phyloP scores from a whole-genome alignment of 1,140 invertebrate genomes.

The Nylanderia fulva region DNA sequence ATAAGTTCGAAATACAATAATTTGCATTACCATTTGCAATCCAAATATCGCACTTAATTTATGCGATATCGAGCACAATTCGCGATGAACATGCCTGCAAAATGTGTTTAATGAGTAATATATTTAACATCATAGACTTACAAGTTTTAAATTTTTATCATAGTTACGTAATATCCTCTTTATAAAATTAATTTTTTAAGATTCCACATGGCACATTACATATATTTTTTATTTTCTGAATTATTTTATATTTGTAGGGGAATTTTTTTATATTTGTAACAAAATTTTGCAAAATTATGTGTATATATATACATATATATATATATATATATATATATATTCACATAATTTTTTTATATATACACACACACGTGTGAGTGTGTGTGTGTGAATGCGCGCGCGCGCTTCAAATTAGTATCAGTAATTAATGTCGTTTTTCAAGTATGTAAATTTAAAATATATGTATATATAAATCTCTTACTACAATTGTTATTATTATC shows the following conservation, averaged over 20 bases:
- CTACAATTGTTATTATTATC: not conserved
- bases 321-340: not conserved
- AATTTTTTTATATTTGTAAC: not conserved
- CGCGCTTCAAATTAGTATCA: too few species aligned
- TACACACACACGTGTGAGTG: too few species aligned
- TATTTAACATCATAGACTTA: not conserved
- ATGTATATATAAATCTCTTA: not conserved
- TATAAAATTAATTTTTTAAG: not conserved
- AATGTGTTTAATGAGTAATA: not conserved
- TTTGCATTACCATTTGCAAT: conserved; percentile 27
- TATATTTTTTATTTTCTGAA: not conserved
- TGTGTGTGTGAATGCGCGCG: too few species aligned
- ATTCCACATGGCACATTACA: not conserved
- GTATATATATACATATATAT: not conserved
- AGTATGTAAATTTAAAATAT: too few species aligned
- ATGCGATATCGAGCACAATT: conserved; percentile 21
- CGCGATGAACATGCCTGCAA: conserved; percentile 45
- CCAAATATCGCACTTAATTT: conserved; percentile 34
- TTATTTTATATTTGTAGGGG: too few species aligned
- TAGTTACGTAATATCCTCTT: not conserved
- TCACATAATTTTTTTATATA: too few species aligned
- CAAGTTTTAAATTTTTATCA: not conserved
- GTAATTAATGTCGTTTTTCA: not conserved
- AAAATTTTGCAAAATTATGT: too few species aligned
- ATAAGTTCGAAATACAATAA: not conserved